Evolutionary conservation across 2,888 invertebrate species (phyloP).

Genomic region (Cephus pulcher): DNA sequence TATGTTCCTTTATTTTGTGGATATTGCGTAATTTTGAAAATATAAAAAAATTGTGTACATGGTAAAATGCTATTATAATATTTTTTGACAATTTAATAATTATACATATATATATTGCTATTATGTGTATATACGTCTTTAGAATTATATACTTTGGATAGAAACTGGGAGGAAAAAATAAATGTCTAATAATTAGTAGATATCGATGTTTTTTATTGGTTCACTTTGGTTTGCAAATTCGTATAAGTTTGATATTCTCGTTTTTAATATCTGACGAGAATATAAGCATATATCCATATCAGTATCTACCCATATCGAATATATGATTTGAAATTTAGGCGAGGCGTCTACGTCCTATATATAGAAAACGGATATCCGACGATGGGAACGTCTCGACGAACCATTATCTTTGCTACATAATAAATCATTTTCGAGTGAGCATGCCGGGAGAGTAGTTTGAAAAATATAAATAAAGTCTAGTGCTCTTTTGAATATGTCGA

Average conservation of each 20-base stretch:
- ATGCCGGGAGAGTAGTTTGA: neutral
- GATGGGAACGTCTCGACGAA: conserved; percentile 12
- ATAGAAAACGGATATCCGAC: conserved; percentile 26
- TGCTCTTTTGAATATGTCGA: conserved; percentile 10
- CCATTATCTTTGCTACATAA: conserved; percentile 22
- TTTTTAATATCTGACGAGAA: neutral
- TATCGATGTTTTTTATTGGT: neutral
- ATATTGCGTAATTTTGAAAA: neutral
- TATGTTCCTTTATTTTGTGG: neutral
- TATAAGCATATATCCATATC: neutral
- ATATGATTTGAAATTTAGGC: conserved; percentile 6
- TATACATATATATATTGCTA: too few species aligned
- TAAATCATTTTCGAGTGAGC: conserved; percentile 26
- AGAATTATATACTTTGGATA: neutral
- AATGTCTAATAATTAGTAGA: neutral
- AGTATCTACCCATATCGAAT: conserved; percentile 5
- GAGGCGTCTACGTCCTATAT: neutral
- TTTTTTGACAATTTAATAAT: too few species aligned
- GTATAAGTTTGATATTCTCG: neutral
- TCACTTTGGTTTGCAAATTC: neutral
- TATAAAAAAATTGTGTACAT: neutral
- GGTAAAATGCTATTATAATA: too few species aligned
- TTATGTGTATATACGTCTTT: too few species aligned
- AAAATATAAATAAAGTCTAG: neutral
- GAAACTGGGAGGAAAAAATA: neutral